phyloP scores from a whole-genome alignment of 2,113 vertebrate species.

The Oryzias javanicus region DNA sequence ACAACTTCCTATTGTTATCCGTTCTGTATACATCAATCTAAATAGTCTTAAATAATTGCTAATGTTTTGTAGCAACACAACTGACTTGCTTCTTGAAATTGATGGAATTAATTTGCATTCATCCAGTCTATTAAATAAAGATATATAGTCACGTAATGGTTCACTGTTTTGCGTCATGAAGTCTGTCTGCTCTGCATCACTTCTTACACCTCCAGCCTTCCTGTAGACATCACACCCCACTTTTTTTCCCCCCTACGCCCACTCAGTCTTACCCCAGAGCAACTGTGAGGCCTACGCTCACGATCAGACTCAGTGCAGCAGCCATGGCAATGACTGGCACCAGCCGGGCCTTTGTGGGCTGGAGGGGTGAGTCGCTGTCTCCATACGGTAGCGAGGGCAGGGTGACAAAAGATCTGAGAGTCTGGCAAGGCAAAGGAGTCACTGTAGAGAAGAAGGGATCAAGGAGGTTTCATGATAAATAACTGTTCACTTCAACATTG shows the following conservation, averaged over 20 bases:
- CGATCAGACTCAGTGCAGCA: constrained; percentile 56
- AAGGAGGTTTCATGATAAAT: neutral
- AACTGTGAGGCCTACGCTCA: constrained; percentile 46
- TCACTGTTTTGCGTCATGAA: constrained; percentile 1
- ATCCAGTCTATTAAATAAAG: neutral
- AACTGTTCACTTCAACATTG: too few species aligned
- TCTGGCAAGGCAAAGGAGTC: constrained; percentile 24
- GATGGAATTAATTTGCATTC: neutral
- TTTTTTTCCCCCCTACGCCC: constrained; percentile 10
- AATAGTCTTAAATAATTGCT: too few species aligned
- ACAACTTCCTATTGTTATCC: neutral
- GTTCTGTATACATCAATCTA: neutral
- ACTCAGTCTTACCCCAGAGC: constrained; percentile 59
- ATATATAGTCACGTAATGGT: neutral
- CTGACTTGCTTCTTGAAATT: accelerated
- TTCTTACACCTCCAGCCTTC: constrained; percentile 13
- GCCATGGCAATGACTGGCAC: constrained; percentile 46
- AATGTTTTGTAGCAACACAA: too few species aligned
- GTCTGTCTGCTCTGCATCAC: constrained; percentile 4
- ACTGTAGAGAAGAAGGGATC: constrained; percentile 49
- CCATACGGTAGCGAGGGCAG: constrained; percentile 45
- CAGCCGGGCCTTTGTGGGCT: constrained; percentile 26
- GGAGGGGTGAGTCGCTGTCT: constrained; percentile 22
- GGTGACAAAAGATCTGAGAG: constrained; percentile 18
- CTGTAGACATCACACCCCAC: constrained; percentile 1